Conservation (phyloP, 2,888 invertebrate genomes). For the Microplitis deprimator region DNA sequence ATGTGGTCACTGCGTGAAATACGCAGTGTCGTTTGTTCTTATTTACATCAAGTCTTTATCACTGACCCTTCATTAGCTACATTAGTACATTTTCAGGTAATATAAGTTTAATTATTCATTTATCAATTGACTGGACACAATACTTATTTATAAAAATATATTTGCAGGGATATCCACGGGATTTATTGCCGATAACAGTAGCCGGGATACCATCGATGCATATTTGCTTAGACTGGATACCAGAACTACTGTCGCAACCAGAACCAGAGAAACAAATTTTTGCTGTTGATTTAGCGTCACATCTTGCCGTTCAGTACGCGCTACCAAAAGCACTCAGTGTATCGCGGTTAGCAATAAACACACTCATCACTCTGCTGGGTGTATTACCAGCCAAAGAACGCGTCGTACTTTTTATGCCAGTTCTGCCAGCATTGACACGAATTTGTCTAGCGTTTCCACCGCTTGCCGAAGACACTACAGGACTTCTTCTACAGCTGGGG, state of each 20-base stretch:
- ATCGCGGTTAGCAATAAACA: slow-evolving; percentile 90
- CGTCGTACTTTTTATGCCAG: slow-evolving; percentile 86
- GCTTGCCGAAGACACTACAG: slow-evolving; percentile 89
- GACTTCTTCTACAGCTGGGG: slow-evolving; percentile 88
- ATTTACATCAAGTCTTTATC: slow-evolving; percentile 97
- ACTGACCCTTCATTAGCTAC: slow-evolving; percentile 95
- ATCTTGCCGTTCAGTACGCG: slow-evolving; percentile 94
- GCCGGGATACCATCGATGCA: slow-evolving; percentile 98
- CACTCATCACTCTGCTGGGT: slow-evolving; percentile 86
- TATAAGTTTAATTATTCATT: slow-evolving; percentile 26
- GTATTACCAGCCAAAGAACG: slow-evolving; percentile 86
- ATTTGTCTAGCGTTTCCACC: slow-evolving; percentile 95
- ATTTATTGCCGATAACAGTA: slow-evolving; percentile 91
- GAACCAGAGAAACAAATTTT: slow-evolving; percentile 95
- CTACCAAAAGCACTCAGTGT: slow-evolving; percentile 93
- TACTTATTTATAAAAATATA: not conserved
- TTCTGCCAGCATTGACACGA: slow-evolving; percentile 87
- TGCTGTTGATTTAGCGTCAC: slow-evolving; percentile 92
- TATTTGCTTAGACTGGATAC: slow-evolving; percentile 96
- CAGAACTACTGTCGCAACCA: slow-evolving; percentile 93
- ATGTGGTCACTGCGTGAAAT: slow-evolving; percentile 90
- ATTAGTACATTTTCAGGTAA: slow-evolving; percentile 93
- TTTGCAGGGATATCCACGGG: slow-evolving; percentile 87
- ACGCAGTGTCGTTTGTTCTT: slow-evolving; percentile 92
- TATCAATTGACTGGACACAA: not conserved